Percentiles rank a stretch among this genome's conserved stretches.
Conservation (phyloP, 2,113 vertebrate genomes). For the Phainopepla nitens region DNA sequence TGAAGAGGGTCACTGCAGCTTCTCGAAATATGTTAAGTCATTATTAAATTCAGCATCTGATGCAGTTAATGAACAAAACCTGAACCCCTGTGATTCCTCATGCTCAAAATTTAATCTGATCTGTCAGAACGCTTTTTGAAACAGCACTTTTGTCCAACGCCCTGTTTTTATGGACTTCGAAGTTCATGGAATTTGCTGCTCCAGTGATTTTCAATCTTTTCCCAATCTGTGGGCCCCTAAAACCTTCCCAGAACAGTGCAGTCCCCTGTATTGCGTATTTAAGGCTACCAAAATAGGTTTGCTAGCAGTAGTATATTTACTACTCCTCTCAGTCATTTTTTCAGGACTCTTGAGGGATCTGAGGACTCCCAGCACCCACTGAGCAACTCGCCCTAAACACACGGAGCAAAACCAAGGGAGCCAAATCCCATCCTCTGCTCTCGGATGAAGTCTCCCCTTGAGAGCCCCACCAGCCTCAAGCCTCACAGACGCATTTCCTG, state of each 20-base stretch:
- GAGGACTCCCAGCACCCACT: background rate
- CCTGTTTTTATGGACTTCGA: background rate
- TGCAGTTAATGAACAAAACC: accelerated
- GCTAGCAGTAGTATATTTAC: background rate
- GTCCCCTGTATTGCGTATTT: background rate
- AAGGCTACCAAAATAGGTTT: background rate
- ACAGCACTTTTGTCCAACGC: background rate
- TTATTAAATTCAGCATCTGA: background rate
- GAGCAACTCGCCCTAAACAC: background rate
- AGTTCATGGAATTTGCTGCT: background rate
- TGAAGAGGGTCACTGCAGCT: background rate
- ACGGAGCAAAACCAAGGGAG: background rate
- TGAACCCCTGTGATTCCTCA: background rate
- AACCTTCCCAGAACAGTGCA: background rate
- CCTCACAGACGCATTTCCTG: background rate
- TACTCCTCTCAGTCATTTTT: background rate
- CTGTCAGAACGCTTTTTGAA: background rate
- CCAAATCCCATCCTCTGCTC: background rate
- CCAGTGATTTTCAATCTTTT: background rate
- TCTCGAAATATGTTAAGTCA: background rate
- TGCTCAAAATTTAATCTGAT: background rate
- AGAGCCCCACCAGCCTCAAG: background rate
- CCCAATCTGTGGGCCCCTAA: background rate
- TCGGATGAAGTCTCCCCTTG: background rate
- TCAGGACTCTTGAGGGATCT: background rate